Percentiles rank a stretch among this genome's conserved stretches.
phyloP scores from a whole-genome alignment of 2,888 invertebrate genomes.

The Drosophila putrida region DNA sequence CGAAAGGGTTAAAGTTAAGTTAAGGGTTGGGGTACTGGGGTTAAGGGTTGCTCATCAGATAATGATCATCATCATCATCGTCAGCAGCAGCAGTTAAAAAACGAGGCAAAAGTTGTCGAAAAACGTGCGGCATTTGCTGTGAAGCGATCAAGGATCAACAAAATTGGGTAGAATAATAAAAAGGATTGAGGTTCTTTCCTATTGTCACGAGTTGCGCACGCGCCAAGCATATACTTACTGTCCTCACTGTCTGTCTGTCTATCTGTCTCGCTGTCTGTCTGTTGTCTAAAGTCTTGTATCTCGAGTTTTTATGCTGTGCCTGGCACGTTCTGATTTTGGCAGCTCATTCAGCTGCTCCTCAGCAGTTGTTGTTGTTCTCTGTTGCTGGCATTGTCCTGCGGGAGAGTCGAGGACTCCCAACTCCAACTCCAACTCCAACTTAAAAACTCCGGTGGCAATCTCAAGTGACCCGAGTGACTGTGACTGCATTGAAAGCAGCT shows the following conservation, averaged over 20 bases:
- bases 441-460: conserved; percentile 17
- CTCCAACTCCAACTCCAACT: background rate
- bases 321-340: conserved; percentile 66
- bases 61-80: conserved; percentile 19
- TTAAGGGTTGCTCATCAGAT: conserved; percentile 53
- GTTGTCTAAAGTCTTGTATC: conserved; percentile 4
- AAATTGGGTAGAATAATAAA: background rate
- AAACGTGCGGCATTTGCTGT: conserved; percentile 71
- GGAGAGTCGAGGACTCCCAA: conserved; percentile 39
- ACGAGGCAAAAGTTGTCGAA: conserved; percentile 78
- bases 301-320: conserved; percentile 16
- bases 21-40: conserved; percentile 48
- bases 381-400: conserved; percentile 52
- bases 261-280: background rate
- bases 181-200: conserved; percentile 14
- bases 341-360: conserved; percentile 40
- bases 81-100: conserved; percentile 36
- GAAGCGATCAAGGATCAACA: background rate
- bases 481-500: conserved; percentile 73
- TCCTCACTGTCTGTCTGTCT: conserved; percentile 1
- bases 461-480: conserved; percentile 71
- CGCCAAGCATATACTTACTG: conserved; percentile 46
- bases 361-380: background rate
- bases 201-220: conserved; percentile 67
- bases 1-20: conserved; percentile 32